Base-by-base conservation (phyloP, 2,113 vertebrate species). In the Coregonus clupeaformis region DNA sequence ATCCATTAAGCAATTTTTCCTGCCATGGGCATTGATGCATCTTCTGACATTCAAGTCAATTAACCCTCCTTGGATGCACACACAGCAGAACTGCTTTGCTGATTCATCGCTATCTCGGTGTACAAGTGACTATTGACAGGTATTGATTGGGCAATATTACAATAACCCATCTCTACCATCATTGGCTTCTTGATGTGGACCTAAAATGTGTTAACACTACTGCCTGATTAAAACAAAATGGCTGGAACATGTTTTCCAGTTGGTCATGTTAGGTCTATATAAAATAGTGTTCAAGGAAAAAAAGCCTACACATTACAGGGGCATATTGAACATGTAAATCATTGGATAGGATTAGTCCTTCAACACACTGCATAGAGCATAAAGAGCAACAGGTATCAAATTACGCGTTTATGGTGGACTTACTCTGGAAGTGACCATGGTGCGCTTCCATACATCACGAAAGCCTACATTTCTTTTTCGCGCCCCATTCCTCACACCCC, bases 401-500 rank as follows among this genome's bases (percentile, higher is more conserved):
- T 55, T 11, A 42, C 36, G 36, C 36, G 36, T 42, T 42, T 42
- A 42, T 42, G 36, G 36, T 42, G 36, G 36, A 42, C 0, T 42
- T 42, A 42, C 9, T 42, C 36, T 42, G 9, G 11, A 42, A 42
- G 36, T 42, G 36, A 42, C 36, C 36, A 42, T 42, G 36, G 9
- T 42, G 36, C 36, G 36, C 36, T 42, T 42, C 36, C 36, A 42
- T 42, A 42, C 36, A 42, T 42, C 36, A 11, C 36, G 36, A 42
- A 42, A 42, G 36, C 9, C 36, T 42, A 55, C 52, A 18, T 20
- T 74, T 36, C 27, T 73, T 57, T 81, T 69, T 30, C 69, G 68
- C 78, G 64, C 71, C 74, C 63, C 47, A 60, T 16, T 36, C 67
- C 27, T 1, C 78, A 32, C 82, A 52, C 82, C 78, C 75, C 72